Evolutionary conservation across 2,888 invertebrate genomes (phyloP), one percentile per base, ranked within the genome.

Genomic region (Crepidodera aurea): DNA sequence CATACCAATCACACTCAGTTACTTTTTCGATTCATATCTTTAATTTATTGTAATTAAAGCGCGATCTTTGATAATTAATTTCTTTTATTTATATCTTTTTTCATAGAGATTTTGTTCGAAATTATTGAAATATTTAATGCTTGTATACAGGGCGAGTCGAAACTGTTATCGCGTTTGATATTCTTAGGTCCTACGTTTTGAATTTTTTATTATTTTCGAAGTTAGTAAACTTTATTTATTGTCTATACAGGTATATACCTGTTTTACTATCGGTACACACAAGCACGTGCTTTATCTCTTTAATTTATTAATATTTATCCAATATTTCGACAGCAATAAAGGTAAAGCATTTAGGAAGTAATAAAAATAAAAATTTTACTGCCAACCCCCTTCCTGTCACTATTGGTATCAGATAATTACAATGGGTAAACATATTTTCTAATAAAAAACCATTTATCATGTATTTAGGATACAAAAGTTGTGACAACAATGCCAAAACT

Each of bases 381-480:
- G 19, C 10, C 42, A 18, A 18, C 48, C 44, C n/a, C 22, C 16
- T 44, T 25, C 44, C 25, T 12, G 44, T 13, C 22, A 16, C 42
- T 12, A 44, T 44, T 16, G 44, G 44, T 44, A 44, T 44, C 22
- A 44, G 19, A 46, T 46, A 32, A 32, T 22, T 15, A 44, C 55
- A 44, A 55, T 55, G 13, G 34, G 42, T 44, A 53, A 55, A 29
- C n/a, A 13, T 32, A 57, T 57, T 60, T 58, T 42, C 51, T 42
- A 68, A 71, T 69, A 69, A 70, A n/a, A 71, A 66, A 51, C 69
- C 71, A 73, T 73, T 73, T 71, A 73, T 73, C 73, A 70, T 69
- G 61, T 63, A 69, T 68, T 68, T 67, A 66, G 64, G 56, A 60
- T 53, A 68, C 65, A 71, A 71, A 67, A 69, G 70, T 71, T 71